Base-by-base conservation (phyloP, 1,140 invertebrate species). In the Euschistus heros region DNA sequence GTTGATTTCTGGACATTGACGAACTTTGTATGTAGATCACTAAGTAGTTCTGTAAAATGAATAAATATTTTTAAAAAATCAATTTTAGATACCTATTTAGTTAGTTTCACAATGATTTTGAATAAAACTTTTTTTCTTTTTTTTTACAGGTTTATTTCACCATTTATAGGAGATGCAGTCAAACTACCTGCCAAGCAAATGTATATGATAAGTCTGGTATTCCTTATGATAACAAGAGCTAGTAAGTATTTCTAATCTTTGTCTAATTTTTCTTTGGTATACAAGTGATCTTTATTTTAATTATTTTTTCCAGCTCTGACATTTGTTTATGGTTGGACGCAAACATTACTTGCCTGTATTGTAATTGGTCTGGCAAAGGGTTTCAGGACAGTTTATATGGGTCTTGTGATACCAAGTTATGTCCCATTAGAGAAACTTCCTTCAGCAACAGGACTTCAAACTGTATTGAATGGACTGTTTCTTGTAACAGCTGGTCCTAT, bases 301-400 rank as follows among this genome's bases (percentile, higher is more conserved):
- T 57, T 55, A 3, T 24, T 37, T 37, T 63, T 67, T 54, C 63
- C 17, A 57, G 55, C 27, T 18, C 52, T 65, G 14, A 59, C 33
- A 14, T 59, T 60, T 14, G 52, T 57, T 6, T 13, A 24, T 26
- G 44, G 42, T 7, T 61, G 42, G 18, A 50, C n/a, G 8, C 17
- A 37, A 20, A 61, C 26, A 13, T 20, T 61, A 17, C 22, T 33
- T 6, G 3, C 42, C 10, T 59, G 59, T 20, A 30, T 24, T 13
- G 3, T 54, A 15, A 33, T 87, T 42, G 86, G 86, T 8, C 74
- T 86, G 2, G 81, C 83, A 33, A 88, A 87, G 75, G 85, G 84
- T 0, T 75, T 86, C 18, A 76, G 84, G 63, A 82, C 85, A 47
- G 84, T 87, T 0, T 87, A 85, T 70, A 83, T 84, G 73, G 79